Evolutionary conservation across 92 coral and sea anemone species (phyloP).

Genomic region (Porites lobata): DNA sequence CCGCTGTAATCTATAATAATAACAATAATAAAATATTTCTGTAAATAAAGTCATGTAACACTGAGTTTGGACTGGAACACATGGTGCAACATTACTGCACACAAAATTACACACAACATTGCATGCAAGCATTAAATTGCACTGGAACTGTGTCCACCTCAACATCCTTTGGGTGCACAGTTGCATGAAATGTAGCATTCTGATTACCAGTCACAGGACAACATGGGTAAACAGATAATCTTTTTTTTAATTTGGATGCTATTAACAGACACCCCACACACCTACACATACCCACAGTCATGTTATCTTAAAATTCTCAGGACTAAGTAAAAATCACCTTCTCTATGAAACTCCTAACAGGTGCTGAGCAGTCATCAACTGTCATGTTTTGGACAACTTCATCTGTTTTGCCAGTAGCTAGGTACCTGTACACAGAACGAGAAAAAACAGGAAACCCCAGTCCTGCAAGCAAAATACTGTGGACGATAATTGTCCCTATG

Average conservation of each 20-base stretch:
- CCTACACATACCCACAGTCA: slow-evolving; percentile 1
- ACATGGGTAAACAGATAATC: too few relatives aligned
- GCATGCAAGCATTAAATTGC: slow-evolving; percentile 19
- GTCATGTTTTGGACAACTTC: slow-evolving; percentile 65
- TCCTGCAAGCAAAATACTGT: slow-evolving; percentile 71
- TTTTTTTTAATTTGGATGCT: too few relatives aligned
- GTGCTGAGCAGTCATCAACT: slow-evolving; percentile 64
- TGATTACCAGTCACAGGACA: too few relatives aligned
- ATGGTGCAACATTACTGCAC: neutral
- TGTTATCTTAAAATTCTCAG: slow-evolving; percentile 1
- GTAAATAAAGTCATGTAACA: slow-evolving; percentile 1
- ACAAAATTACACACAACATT: neutral
- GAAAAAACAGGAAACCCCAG: slow-evolving; percentile 79
- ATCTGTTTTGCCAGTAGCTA: slow-evolving; percentile 66
- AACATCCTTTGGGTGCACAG: slow-evolving; percentile 21
- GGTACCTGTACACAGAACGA: slow-evolving; percentile 58
- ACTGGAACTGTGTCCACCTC: neutral
- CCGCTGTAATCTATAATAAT: slow-evolving; percentile 48
- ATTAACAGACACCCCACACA: neutral
- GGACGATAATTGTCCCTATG: slow-evolving; percentile 76
- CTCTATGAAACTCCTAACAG: slow-evolving; percentile 48
- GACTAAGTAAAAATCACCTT: slow-evolving; percentile 44
- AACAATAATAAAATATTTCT: neutral
- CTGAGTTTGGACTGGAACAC: too few relatives aligned
- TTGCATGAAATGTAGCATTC: slow-evolving; percentile 8